Conservation (phyloP, 2,797 vertebrate species). For the Remorina albescens region DNA sequence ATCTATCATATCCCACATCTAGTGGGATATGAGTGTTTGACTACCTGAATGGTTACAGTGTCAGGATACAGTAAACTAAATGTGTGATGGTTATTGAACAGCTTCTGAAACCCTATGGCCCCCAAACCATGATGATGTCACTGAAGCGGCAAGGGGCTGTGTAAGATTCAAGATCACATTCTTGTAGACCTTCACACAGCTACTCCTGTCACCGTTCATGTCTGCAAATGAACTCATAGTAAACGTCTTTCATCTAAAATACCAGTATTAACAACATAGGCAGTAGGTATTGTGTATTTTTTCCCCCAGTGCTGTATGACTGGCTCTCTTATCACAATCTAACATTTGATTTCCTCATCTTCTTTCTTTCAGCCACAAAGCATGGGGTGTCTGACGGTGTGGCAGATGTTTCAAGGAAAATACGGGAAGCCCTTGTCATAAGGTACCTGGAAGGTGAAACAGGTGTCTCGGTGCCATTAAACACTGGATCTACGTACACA, state of each 20-base stretch:
- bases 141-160: too few relatives aligned
- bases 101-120: not conserved
- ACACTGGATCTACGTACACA: not conserved
- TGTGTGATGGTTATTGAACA: not conserved
- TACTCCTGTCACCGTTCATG: not conserved
- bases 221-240: too few relatives aligned
- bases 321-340: not conserved
- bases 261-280: not conserved
- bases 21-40: not conserved
- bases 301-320: not conserved
- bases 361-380: not conserved
- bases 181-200: too few relatives aligned
- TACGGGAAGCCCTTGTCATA: not conserved
- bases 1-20: not conserved
- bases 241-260: not conserved
- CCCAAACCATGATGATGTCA: not conserved
- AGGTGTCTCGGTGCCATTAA: not conserved
- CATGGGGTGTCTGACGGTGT: not conserved
- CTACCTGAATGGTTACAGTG: not conserved
- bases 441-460: not conserved
- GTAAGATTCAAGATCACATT: too few relatives aligned
- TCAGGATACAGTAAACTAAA: not conserved
- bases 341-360: too few relatives aligned
- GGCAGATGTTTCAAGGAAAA: not conserved
- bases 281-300: not conserved